Evolutionary conservation across 2,113 vertebrate species (phyloP), one percentile per base, ranked within the genome.

Genomic region (Spheniscus mendiculus): DNA sequence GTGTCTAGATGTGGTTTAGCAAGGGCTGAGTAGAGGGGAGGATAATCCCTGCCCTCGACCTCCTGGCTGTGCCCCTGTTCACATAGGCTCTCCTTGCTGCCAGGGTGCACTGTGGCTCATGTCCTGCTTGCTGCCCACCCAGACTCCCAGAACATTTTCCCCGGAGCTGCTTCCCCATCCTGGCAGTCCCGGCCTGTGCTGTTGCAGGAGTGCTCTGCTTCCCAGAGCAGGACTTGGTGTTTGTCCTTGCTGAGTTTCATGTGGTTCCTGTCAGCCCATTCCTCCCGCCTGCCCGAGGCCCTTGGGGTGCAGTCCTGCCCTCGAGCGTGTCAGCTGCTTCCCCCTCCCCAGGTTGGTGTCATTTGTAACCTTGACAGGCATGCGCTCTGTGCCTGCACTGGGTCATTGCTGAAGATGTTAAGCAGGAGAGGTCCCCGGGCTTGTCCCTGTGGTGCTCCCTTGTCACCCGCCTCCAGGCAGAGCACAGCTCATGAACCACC

Each of bases 331-430:
- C n/a, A 29, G n/a, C 71, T 6, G 15, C 19, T 29, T 30, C 36
- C 62, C 61, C 15, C n/a, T 67, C 19, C 26, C 30, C 32, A 13
- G 27, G 2, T 3, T 16, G 45, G 36, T 52, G 47, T 14, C 38
- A 2, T 26, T 4, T 25, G 45, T n/a, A 5, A 50, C 23, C 36
- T 18, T 15, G 25, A 9, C 1, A 4, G 66, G 19, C 1, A 1
- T 29, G 45, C 23, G 1, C 17, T 17, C 26, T 44, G 12, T 30
- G 44, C 63, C 53, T 32, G 32, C n/a, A 2, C 30, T 16, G 45
- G 30, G 21, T 25, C 25, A 2, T 11, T 26, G 36, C 32, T 52
- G 70, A 14, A 27, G 69, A 12, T 7, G 16, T 29, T 11, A 4
- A 14, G 21, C 67, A 32, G 67, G 69, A 72, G 52, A 30, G 25